Percentiles rank a stretch among this genome's conserved stretches.
phyloP scores from a whole-genome alignment of 1,140 invertebrate genomes.

The Archegozetes longisetosus region DNA sequence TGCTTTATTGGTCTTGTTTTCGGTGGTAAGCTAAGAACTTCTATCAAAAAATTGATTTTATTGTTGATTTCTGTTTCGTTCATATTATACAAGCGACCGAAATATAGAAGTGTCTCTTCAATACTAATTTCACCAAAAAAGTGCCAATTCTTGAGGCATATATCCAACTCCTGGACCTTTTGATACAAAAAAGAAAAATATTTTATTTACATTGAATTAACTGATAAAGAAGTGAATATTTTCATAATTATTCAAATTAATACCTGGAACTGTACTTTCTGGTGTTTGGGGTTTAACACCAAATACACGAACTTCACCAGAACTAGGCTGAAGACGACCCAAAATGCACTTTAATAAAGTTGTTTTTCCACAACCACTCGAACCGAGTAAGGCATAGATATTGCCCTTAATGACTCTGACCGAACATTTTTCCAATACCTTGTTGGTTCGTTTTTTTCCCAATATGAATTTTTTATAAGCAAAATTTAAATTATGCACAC shows the following conservation, averaged over 20 bases:
- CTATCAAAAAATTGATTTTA: constrained; percentile 10
- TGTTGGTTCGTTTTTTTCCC: no score
- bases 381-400: no score
- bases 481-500: no score
- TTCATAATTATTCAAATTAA: no score
- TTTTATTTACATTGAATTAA: not conserved
- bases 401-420: no score
- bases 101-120: constrained; percentile 28
- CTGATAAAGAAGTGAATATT: not conserved
- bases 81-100: constrained; percentile 29
- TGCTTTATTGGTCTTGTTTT: not conserved
- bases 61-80: constrained; percentile 18
- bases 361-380: no score
- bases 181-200: constrained; percentile 24
- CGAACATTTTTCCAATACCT: no score
- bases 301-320: constrained; percentile 4
- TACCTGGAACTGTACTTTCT: constrained; percentile 25
- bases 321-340: no score
- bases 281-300: not conserved
- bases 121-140: constrained; percentile 29
- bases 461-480: no score
- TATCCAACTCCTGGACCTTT: constrained; percentile 35
- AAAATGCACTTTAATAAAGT: constrained; percentile 12
- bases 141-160: no score
- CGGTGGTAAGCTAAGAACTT: constrained; percentile 9